These are phyloP conservation scores for Zaprionus taronus DNA, from an alignment of 1,140 invertebrate genomes.

Conservation along the genomic window DNA sequence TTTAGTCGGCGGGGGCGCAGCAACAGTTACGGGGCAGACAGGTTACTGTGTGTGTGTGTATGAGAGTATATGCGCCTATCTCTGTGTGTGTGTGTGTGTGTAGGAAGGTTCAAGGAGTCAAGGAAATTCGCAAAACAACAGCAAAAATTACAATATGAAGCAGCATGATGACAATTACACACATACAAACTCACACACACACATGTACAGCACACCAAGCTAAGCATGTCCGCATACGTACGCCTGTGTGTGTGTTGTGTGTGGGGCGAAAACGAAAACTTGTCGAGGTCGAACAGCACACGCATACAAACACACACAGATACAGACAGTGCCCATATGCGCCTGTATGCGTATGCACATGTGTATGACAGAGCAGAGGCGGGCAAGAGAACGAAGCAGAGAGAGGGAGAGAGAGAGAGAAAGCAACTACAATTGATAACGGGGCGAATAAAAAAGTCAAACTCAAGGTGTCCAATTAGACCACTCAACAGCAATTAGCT, in stretches of 20 bases:
- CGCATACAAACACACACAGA: slow-evolving; percentile 32
- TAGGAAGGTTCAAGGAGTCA: slow-evolving; percentile 65
- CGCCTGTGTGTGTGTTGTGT: slow-evolving; percentile 17
- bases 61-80: background rate
- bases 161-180: slow-evolving; percentile 53
- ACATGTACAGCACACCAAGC: slow-evolving; percentile 4
- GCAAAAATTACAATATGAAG: slow-evolving; percentile 51
- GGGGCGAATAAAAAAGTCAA: slow-evolving; percentile 63
- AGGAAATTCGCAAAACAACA: slow-evolving; percentile 61
- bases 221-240: slow-evolving; percentile 13
- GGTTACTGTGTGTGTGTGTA: slow-evolving; percentile 35
- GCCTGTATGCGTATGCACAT: slow-evolving; percentile 21
- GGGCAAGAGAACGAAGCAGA: slow-evolving; percentile 6
- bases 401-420: slow-evolving; percentile 39
- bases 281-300: slow-evolving; percentile 65
- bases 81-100: slow-evolving; percentile 30
- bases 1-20: slow-evolving; percentile 67
- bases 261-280: slow-evolving; percentile 53
- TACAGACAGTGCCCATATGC: background rate
- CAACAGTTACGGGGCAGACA: slow-evolving; percentile 71
- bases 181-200: slow-evolving; percentile 18
- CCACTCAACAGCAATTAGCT: slow-evolving; percentile 78
- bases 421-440: slow-evolving; percentile 72
- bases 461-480: slow-evolving; percentile 78
- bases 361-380: background rate